Base-by-base conservation (phyloP, 1,140 invertebrate genomes). In the Polypedilum pembai region DNA sequence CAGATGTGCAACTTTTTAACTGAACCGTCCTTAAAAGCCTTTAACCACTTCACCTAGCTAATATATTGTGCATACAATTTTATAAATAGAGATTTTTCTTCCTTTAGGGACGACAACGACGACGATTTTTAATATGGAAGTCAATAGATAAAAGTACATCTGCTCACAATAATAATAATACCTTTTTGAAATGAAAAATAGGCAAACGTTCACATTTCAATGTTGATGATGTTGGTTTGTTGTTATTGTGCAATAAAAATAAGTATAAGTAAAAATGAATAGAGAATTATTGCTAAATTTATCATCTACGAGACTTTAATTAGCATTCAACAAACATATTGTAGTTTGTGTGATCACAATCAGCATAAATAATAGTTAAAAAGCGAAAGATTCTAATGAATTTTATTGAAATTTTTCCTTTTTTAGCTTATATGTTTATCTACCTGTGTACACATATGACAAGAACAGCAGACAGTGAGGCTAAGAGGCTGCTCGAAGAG, bases 251-350 rank as follows among this genome's bases (percentile, higher is more conserved):
- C 45, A 56, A 56, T 56, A 56, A 56, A 45, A 45, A 45, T 45
- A 15, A 45, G 15, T 45, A 45, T 45, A 45, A 45, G 15, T 56
- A 56, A 15, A 56, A 45, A 45, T 45, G 15, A 56, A 56, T n/a
- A 56, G 45, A 56, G 12, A 56, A 56, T n/a, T 56, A n/a, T 15
- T 56, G 45, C 45, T 56, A 56, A 56, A 56, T 56, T 56, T 56
- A 56, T 56, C 45, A 56, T 56, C 12, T 33, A 33, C n/a, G 45
- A 56, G 45, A 56, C 45, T 56, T 56, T 56, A 56, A 56, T 56
- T 56, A 56, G 45, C 45, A 56, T 56, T 56, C 45, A 56, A 56
- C 45, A 56, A 56, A 56, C 45, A 56, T 56, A 56, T 56, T 56
- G 45, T 56, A n/a, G 5, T 5, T 33, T 33, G 5, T 5, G 45